A percentile compares a stretch with the other conserved stretches of the same genome.
Conservation (phyloP, 2,113 vertebrate species). For the Tachuris rubrigastra region DNA sequence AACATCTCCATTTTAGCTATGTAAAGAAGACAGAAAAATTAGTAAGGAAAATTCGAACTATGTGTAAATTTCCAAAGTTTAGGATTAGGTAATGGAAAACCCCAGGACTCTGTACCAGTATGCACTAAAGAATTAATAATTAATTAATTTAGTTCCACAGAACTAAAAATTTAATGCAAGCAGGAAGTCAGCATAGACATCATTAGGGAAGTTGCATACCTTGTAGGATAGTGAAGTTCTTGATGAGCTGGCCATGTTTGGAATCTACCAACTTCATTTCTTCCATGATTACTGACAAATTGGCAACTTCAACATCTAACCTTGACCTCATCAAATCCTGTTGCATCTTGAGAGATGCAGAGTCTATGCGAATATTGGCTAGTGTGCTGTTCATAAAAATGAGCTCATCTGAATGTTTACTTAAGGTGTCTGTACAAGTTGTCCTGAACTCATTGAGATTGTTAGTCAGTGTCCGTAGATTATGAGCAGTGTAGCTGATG, state of each 20-base stretch:
- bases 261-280: slow-evolving; percentile 97
- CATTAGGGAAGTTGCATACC: slow-evolving; percentile 72
- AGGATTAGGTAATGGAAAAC: not conserved
- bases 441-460: slow-evolving; percentile 87
- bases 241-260: slow-evolving; percentile 94
- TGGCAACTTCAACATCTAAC: slow-evolving; percentile 91
- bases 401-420: slow-evolving; percentile 88
- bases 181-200: not conserved
- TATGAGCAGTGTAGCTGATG: slow-evolving; percentile 91
- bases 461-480: slow-evolving; percentile 87
- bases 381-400: slow-evolving; percentile 84
- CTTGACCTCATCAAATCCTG: slow-evolving; percentile 87
- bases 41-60: not conserved
- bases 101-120: not conserved
- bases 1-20: not conserved
- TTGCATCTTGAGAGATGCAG: slow-evolving; percentile 80
- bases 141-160: no score
- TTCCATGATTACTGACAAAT: slow-evolving; percentile 92
- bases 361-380: slow-evolving; percentile 81
- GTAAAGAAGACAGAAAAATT: not conserved
- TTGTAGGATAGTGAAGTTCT: slow-evolving; percentile 95
- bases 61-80: not conserved
- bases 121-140: no score
- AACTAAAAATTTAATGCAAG: not conserved
- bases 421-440: slow-evolving; percentile 86